A percentile compares a stretch with the other conserved stretches of the same genome.
phyloP scores from a whole-genome alignment of 2,888 invertebrate species.

The Dicycla oo region DNA sequence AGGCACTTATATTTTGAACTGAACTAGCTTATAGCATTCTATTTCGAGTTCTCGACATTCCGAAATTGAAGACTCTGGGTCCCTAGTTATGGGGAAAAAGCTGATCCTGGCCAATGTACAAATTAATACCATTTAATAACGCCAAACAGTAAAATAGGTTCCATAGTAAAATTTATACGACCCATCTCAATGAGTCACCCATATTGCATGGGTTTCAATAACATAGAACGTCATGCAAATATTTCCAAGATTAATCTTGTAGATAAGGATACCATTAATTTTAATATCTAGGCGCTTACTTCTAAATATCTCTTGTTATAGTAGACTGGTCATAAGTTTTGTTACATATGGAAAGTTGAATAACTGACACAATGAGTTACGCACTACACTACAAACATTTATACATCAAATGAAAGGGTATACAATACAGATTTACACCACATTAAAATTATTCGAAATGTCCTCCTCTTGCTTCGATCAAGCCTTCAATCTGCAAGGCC shows the following conservation, averaged over 20 bases:
- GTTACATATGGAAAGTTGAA: too few species aligned
- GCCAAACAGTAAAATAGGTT: constrained; percentile 3
- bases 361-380: too few species aligned
- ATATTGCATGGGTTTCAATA: constrained; percentile 18
- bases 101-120: not conserved
- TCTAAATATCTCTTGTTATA: constrained; percentile 30
- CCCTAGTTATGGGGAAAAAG: not conserved
- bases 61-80: not conserved
- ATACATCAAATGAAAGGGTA: too few species aligned
- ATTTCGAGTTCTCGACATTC: not conserved
- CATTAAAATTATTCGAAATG: too few species aligned
- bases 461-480: too few species aligned
- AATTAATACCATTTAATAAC: constrained; percentile 20
- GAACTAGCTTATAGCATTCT: not conserved
- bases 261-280: constrained; percentile 35
- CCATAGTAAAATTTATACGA: constrained; percentile 40
- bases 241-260: constrained; percentile 42
- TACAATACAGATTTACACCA: too few species aligned
- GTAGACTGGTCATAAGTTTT: too few species aligned
- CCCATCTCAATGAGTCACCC: constrained; percentile 22
- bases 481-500: too few species aligned
- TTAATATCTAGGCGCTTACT: constrained; percentile 27
- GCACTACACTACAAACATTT: too few species aligned
- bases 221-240: constrained; percentile 28
- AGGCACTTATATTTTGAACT: not conserved